phyloP scores from a whole-genome alignment of 92 coral and sea anemone genomes.

The Bergia puertoricense region DNA sequence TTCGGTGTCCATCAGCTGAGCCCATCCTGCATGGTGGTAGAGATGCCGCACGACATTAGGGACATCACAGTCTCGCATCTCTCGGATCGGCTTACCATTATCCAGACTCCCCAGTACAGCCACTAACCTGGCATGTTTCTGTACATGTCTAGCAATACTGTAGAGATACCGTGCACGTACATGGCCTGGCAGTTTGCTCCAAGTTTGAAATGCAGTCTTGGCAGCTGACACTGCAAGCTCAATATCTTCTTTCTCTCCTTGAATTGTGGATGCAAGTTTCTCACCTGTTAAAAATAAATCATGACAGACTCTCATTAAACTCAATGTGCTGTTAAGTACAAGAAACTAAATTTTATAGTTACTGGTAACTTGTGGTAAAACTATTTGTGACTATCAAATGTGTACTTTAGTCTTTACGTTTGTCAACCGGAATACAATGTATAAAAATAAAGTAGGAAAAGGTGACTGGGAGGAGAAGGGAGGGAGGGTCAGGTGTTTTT shows the following conservation, averaged over 20 bases:
- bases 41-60: slow-evolving; percentile 94
- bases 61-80: slow-evolving; percentile 90
- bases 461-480: no score
- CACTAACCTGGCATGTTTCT: slow-evolving; percentile 92
- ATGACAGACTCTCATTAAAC: not conserved
- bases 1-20: slow-evolving; percentile 94
- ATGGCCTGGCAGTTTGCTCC: slow-evolving; percentile 94
- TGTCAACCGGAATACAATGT: no score
- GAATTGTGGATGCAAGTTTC: slow-evolving; percentile 87
- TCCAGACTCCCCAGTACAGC: slow-evolving; percentile 97
- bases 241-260: slow-evolving; percentile 88
- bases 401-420: no score
- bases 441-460: no score
- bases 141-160: slow-evolving; percentile 97
- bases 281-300: slow-evolving; percentile 60
- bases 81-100: slow-evolving; percentile 95
- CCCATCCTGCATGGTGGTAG: slow-evolving; percentile 99
- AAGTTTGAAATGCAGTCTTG: slow-evolving; percentile 80
- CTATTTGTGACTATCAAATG: no score
- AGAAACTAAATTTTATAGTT: no score
- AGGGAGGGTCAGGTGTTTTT: no score
- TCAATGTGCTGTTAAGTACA: not conserved
- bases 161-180: slow-evolving; percentile 90
- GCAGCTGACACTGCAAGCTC: slow-evolving; percentile 91
- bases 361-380: no score